Evolutionary conservation across 2,888 invertebrate species (phyloP).

Genomic region (Aphrophora alni): DNA sequence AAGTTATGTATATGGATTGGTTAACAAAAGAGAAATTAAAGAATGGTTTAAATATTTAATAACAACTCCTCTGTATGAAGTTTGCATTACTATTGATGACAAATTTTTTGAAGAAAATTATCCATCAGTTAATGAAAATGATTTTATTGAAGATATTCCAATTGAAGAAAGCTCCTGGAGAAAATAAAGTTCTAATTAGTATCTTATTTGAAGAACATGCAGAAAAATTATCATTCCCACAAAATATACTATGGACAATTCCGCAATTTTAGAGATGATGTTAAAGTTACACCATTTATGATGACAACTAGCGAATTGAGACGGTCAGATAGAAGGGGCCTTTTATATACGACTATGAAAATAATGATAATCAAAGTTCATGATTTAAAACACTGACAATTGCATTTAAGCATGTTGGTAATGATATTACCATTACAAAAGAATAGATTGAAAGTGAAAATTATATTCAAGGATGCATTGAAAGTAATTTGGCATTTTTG

Average conservation of each 20-base stretch:
- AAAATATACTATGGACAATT: slow-evolving; percentile 55
- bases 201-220: slow-evolving; percentile 49
- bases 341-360: slow-evolving; percentile 57
- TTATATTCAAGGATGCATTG: slow-evolving; percentile 52
- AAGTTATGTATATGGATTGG: not conserved
- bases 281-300: slow-evolving; percentile 55
- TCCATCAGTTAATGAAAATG: not conserved
- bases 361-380: slow-evolving; percentile 52
- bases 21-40: slow-evolving; percentile 10
- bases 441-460: slow-evolving; percentile 52
- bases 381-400: slow-evolving; percentile 44
- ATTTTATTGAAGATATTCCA: not conserved
- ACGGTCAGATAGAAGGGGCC: slow-evolving; percentile 55
- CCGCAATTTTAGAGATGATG: slow-evolving; percentile 51
- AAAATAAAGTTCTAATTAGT: slow-evolving; percentile 36
- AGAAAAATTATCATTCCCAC: slow-evolving; percentile 54
- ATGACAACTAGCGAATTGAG: slow-evolving; percentile 56
- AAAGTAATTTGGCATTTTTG: slow-evolving; percentile 45
- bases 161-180: slow-evolving; percentile 32
- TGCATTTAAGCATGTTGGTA: slow-evolving; percentile 51
- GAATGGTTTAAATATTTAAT: not conserved
- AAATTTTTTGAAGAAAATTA: not conserved
- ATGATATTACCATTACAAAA: slow-evolving; percentile 52
- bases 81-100: not conserved
- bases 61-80: not conserved